phyloP scores from a whole-genome alignment of 1,140 invertebrate species.

The Scaptomyza pallida region DNA sequence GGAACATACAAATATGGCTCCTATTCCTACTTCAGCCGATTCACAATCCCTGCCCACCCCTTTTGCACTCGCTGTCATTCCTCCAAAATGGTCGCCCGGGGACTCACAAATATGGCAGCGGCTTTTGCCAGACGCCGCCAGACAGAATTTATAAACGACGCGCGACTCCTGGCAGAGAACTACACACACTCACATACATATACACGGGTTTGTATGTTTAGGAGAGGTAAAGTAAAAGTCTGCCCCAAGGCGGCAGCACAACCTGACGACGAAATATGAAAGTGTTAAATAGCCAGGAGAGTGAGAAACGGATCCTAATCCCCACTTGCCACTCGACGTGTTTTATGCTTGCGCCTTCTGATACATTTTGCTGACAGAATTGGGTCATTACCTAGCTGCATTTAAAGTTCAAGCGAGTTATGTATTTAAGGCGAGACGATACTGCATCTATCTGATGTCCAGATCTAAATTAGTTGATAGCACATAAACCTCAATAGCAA shows the following conservation, averaged over 20 bases:
- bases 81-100: slow-evolving; percentile 65
- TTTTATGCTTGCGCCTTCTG: slow-evolving; percentile 32
- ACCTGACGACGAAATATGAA: slow-evolving; percentile 72
- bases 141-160: slow-evolving; percentile 72
- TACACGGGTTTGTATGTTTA: slow-evolving; percentile 13
- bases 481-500: slow-evolving; percentile 43
- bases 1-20: background rate
- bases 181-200: slow-evolving; percentile 1
- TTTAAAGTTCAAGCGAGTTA: too few relatives aligned
- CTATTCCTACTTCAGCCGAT: slow-evolving; percentile 1
- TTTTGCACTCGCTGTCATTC: slow-evolving; percentile 25
- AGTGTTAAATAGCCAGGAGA: slow-evolving; percentile 72
- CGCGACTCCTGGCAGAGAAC: slow-evolving; percentile 17
- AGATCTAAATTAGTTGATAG: slow-evolving; percentile 63
- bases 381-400: slow-evolving; percentile 73
- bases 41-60: slow-evolving; percentile 1
- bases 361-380: slow-evolving; percentile 77
- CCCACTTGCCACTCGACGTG: too few relatives aligned
- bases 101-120: slow-evolving; percentile 79
- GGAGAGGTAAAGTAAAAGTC: slow-evolving; percentile 67
- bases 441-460: background rate
- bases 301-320: background rate
- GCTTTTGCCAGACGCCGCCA: slow-evolving; percentile 37
- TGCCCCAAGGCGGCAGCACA: slow-evolving; percentile 62
- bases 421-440: too few relatives aligned